A percentile compares a stretch with the other conserved stretches of the same genome.
Conservation (phyloP, 1,140 invertebrate genomes). For the Drosophila ercepeae region DNA sequence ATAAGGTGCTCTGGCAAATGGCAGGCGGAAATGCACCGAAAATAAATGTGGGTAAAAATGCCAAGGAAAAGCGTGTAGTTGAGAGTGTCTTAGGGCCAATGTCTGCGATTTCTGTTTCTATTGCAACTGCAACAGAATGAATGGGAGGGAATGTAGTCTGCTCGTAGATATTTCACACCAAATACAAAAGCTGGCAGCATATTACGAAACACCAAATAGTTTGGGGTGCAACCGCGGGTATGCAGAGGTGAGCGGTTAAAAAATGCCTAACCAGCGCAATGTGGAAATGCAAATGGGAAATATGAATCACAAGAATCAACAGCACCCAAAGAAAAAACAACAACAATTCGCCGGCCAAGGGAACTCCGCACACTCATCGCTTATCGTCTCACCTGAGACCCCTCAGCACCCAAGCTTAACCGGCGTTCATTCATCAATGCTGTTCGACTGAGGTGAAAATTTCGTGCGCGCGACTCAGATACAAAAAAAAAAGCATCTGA, state of each 20-base stretch:
- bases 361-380: conserved; percentile 66
- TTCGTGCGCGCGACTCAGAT: conserved; percentile 59
- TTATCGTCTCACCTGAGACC: conserved; percentile 39
- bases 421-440: conserved; percentile 69
- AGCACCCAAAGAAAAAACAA: conserved; percentile 17
- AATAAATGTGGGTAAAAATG: conserved; percentile 78
- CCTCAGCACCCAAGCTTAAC: background rate
- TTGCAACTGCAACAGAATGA: conserved; percentile 10
- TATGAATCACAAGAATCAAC: conserved; percentile 60
- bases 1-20: conserved; percentile 43
- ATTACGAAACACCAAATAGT: conserved; percentile 25
- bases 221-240: no score
- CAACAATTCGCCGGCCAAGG: conserved; percentile 48
- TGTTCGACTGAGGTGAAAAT: conserved; percentile 49
- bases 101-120: conserved; percentile 7
- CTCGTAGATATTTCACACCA: conserved; percentile 67
- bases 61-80: conserved; percentile 55
- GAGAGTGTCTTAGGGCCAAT: background rate
- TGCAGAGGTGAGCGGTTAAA: conserved; percentile 27
- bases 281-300: conserved; percentile 51
- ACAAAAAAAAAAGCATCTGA: conserved; percentile 20
- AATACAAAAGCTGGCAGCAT: conserved; percentile 35
- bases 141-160: conserved; percentile 35
- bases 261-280: conserved; percentile 77
- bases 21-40: conserved; percentile 73